A percentile compares a stretch with the other conserved stretches of the same genome.
Conservation (phyloP, 2,888 invertebrate genomes). For the Aphrophora alni region DNA sequence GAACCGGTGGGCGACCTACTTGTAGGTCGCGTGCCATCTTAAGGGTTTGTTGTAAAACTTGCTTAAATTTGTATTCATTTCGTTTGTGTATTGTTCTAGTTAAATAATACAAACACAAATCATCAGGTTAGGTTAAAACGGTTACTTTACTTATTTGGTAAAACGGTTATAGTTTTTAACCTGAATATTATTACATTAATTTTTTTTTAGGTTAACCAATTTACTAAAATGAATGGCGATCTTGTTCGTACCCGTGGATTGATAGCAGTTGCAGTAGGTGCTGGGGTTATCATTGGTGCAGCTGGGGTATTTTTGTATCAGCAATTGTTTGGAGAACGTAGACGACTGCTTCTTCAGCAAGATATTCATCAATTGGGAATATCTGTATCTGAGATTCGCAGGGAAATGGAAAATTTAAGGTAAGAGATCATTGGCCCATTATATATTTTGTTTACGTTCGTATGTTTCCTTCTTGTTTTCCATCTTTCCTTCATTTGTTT, state of each 20-base stretch:
- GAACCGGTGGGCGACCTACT: too few species aligned
- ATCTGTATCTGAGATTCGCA: conserved; percentile 49
- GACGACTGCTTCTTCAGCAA: conserved; percentile 49
- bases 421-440: conserved; percentile 16
- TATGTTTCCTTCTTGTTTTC: too few species aligned
- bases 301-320: conserved; percentile 53
- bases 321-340: conserved; percentile 50
- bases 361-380: conserved; percentile 49
- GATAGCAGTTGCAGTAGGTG: conserved; percentile 52
- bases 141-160: too few species aligned
- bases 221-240: conserved; percentile 42
- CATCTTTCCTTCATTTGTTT: too few species aligned
- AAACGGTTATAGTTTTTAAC: too few species aligned
- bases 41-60: too few species aligned
- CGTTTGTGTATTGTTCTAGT: too few species aligned
- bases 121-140: too few species aligned
- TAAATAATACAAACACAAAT: too few species aligned
- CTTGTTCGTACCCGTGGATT: conserved; percentile 46
- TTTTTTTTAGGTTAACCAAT: background rate
- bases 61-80: too few species aligned
- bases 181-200: background rate
- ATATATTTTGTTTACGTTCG: too few species aligned
- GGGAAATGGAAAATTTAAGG: conserved; percentile 50
- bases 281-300: conserved; percentile 52
- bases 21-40: too few species aligned